Base-by-base conservation (phyloP, 2,888 invertebrate genomes). In the Aproaerema taeniolella region DNA sequence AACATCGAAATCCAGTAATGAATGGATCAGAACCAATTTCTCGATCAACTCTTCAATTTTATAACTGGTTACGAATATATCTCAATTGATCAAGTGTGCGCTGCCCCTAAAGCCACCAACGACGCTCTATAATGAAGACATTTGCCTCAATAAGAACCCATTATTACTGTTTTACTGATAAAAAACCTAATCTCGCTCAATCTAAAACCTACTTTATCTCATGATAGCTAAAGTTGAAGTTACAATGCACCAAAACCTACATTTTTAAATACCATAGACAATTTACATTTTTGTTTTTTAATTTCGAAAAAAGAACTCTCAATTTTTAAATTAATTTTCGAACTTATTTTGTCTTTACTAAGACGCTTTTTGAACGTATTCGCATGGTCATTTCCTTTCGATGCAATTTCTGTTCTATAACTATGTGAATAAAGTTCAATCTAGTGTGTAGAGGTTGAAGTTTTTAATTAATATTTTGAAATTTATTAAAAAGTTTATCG, bases 81-180 rank as follows among this genome's bases (percentile, higher is more conserved):
- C n/a, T n/a, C n/a, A n/a, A n/a, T n/a, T n/a, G n/a, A n/a, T n/a
- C n/a, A n/a, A n/a, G n/a, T n/a, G n/a, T n/a, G n/a, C n/a, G n/a
- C n/a, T n/a, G n/a, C n/a, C n/a, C 42, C 17, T 38, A 42, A 51
- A 44, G 57, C 78, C 78, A 78, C 78, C 79, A 77, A 76, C 80
- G 79, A 59, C 49, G 77, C n/a, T 14, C 39, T 38, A 42, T 68
- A 77, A 80, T 80, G 66, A 79, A 80, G 78, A 75, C 78, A 76
- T 79, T 76, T 61, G 59, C 64, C 57, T 67, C 58, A 61, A 69
- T 67, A 70, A 65, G 50, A 61, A 61, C 51, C 59, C 59, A 66
- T 69, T 67, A 67, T 59, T 56, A 57, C 59, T 53, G 57, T 57
- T 58, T 56, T 54, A 52, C 58, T 51, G 61, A 65, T 64, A 64